Percentiles rank a stretch among this genome's conserved stretches.
These are phyloP conservation scores for Idris sp. DNA, from an alignment of 1,140 invertebrate genomes.

Conservation along the genomic window DNA sequence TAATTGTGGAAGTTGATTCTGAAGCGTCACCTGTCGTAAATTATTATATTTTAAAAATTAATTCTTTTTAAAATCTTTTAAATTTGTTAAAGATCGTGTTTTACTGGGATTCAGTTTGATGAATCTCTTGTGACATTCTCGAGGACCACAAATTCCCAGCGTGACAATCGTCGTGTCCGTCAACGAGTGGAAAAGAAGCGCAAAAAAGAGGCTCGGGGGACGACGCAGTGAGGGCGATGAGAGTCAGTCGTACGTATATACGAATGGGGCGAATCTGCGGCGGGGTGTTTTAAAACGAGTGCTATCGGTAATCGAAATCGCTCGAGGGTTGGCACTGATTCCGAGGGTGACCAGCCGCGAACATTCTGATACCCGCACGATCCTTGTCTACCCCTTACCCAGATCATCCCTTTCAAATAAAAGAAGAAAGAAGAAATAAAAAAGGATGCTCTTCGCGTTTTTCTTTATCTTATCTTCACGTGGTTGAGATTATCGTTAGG, in stretches of 20 bases:
- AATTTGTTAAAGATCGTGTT: no score
- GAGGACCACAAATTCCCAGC: constrained; percentile 68
- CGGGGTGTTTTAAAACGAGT: constrained; percentile 76
- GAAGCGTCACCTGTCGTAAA: constrained; percentile 60
- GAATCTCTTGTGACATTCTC: constrained; percentile 68
- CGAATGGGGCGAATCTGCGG: constrained; percentile 70
- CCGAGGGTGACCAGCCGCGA: constrained; percentile 72
- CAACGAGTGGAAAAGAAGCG: constrained; percentile 69
- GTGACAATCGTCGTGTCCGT: constrained; percentile 74
- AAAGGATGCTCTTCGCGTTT: constrained; percentile 31
- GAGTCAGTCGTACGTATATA: no score
- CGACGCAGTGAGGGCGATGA: constrained; percentile 45
- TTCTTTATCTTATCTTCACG: constrained; percentile 37
- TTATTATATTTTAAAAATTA: no score
- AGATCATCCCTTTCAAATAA: constrained; percentile 47
- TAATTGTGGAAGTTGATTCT: constrained; percentile 59
- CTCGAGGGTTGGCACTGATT: constrained; percentile 70
- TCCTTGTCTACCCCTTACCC: constrained; percentile 68
- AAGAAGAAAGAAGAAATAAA: no score
- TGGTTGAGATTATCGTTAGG: constrained; percentile 22
- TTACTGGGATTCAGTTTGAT: constrained; percentile 62
- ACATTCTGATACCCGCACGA: constrained; percentile 69
- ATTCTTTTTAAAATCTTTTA: no score
- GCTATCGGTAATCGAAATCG: constrained; percentile 77
- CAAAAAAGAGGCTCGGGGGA: constrained; percentile 66